These are phyloP conservation scores for Platyscapa corneri DNA, from an alignment of 1,140 invertebrate genomes.

Conservation along the genomic window DNA sequence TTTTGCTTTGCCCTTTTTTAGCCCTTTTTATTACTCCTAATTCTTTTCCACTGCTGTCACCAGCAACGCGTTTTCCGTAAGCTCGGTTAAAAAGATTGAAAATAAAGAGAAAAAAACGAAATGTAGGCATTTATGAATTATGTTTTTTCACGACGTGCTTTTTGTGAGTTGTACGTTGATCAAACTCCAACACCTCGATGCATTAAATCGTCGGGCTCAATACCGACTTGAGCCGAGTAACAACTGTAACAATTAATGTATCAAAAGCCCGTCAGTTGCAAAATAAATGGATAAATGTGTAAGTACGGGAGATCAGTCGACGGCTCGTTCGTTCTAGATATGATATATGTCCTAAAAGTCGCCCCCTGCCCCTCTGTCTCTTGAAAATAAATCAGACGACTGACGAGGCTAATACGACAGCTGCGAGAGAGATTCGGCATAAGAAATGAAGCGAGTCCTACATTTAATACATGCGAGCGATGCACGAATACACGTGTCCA, in stretches of 20 bases:
- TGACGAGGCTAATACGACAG: neutral
- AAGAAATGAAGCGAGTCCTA: conserved; percentile 30
- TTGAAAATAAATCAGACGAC: conserved; percentile 29
- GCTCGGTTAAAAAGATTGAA: too few species aligned
- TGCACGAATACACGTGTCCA: conserved; percentile 28
- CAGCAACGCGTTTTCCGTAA: too few species aligned
- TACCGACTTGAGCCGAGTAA: neutral
- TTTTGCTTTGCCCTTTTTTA: too few species aligned
- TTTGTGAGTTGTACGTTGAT: conserved; percentile 35
- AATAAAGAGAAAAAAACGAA: too few species aligned
- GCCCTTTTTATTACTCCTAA: too few species aligned
- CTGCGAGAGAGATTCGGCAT: neutral
- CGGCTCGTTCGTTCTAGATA: neutral
- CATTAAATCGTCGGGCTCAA: conserved; percentile 8
- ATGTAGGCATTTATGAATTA: neutral
- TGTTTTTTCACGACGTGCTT: neutral
- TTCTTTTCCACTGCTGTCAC: too few species aligned
- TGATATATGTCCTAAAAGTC: neutral
- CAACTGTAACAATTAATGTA: conserved; percentile 46
- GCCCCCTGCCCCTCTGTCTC: neutral
- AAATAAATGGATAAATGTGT: neutral
- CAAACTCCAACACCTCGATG: neutral
- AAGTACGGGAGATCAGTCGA: neutral
- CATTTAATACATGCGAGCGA: conserved; percentile 15
- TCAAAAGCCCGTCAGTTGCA: conserved; percentile 43